Base-by-base conservation (phyloP, 2,888 invertebrate genomes). In the Drosophila emarginata region DNA sequence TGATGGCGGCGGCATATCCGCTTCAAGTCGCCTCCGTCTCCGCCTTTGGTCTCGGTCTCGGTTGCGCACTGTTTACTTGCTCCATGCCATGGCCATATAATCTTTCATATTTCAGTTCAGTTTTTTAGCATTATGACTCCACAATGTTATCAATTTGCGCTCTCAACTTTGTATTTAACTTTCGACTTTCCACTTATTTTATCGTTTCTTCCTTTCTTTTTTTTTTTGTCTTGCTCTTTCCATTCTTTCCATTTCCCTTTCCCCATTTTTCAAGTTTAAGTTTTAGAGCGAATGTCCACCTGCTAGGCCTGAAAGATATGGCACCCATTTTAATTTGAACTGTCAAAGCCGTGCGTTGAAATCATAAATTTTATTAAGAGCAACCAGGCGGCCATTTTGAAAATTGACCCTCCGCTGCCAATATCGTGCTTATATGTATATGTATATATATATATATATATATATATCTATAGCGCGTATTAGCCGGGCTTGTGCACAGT, bases 341-440 rank as follows among this genome's bases (percentile, higher is more conserved):
- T 85, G 87, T 88, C 88, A 88, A 81, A 88, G 85, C 75, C 85
- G 78, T 79, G 82, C 87, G 77, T 86, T 77, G 84, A 80, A 88
- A 89, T 88, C 88, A 83, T 88, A 88, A 88, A 87, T 87, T 87
- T 89, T 87, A 87, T 89, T 87, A 87, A 89, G 87, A 88, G 77
- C 87, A 87, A 77, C 90, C 90, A 74, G 78, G 87, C 87, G 88
- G 77, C 88, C 89, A 88, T 85, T 88, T 85, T 80, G 82, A 73
- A 79, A 84, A 76, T 70, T 78, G 89, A 88, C 85, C 87, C 76
- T 70, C 32, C 62, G 28, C 15, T 70, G 67, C 69, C 70, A 69
- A 75, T 74, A 79, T 78, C 83, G 45, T 45, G 18, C 21, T 15
- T 45, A 45, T 45, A 15, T 45, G 15, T 45, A 45, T 15, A 40